These are phyloP conservation scores for Lanistes nyassanus DNA, from an alignment of 1,140 invertebrate species.

Conservation along the genomic window DNA sequence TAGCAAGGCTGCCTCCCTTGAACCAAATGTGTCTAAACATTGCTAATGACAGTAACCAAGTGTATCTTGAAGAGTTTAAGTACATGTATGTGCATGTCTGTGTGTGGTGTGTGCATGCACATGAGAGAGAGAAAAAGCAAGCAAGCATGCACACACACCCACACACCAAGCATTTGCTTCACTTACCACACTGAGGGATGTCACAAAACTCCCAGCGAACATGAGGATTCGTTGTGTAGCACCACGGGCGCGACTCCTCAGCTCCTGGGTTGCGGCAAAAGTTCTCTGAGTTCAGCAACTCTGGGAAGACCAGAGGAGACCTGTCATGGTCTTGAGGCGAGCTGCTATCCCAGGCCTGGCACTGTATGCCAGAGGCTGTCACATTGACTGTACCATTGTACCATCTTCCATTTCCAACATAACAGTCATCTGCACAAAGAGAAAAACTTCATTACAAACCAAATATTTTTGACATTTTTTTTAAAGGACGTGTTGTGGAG, in stretches of 20 bases:
- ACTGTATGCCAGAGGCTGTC: slow-evolving; percentile 84
- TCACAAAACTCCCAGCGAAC: slow-evolving; percentile 90
- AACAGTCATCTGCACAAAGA: slow-evolving; percentile 71
- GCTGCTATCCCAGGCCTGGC: slow-evolving; percentile 90
- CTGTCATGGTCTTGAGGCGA: slow-evolving; percentile 85
- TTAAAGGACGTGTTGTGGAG: no score
- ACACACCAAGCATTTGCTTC: no score
- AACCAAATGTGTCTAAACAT: no score
- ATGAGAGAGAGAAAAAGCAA: no score
- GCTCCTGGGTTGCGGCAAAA: slow-evolving; percentile 96
- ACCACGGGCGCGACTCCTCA: slow-evolving; percentile 92
- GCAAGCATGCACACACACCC: no score
- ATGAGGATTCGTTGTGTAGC: slow-evolving; percentile 81
- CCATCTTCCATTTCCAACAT: slow-evolving; percentile 85
- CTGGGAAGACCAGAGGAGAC: slow-evolving; percentile 85
- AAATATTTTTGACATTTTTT: no score
- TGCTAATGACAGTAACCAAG: no score
- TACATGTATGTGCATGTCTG: no score
- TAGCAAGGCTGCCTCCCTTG: no score
- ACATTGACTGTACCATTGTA: slow-evolving; percentile 90
- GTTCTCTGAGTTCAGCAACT: slow-evolving; percentile 89
- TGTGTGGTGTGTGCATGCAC: no score
- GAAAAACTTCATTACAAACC: background rate
- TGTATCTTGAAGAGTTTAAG: no score
- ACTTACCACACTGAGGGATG: slow-evolving; percentile 57